Percentiles rank a stretch among this genome's conserved stretches.
phyloP scores from a whole-genome alignment of 2,888 invertebrate species.

The Ophion obscuratus region DNA sequence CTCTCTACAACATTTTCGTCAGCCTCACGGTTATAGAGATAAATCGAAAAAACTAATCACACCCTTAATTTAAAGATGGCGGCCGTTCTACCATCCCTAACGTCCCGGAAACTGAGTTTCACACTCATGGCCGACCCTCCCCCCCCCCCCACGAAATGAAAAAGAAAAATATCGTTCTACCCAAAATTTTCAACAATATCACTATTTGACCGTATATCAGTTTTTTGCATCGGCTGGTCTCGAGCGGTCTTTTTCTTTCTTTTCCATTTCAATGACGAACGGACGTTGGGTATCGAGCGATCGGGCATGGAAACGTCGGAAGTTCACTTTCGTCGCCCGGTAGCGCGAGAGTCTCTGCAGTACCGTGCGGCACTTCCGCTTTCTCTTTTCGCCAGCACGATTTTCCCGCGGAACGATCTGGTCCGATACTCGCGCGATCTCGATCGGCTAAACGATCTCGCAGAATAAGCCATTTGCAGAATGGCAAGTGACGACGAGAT shows the following conservation, averaged over 20 bases:
- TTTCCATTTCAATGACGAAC: not conserved
- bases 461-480: no score
- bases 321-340: constrained; percentile 44
- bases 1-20: no score
- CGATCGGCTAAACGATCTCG: not conserved
- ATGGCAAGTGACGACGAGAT: not conserved
- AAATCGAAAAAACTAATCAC: no score
- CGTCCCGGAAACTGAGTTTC: no score
- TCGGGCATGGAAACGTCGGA: constrained; percentile 40
- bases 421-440: constrained; percentile 4
- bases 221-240: constrained; percentile 21
- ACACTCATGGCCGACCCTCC: no score
- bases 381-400: not conserved
- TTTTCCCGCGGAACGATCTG: not conserved
- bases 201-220: not conserved
- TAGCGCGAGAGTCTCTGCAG: constrained; percentile 38
- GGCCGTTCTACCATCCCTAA: no score
- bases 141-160: no score
- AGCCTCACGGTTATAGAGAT: no score
- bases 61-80: no score
- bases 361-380: constrained; percentile 39
- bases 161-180: no score
- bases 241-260: not conserved
- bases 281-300: not conserved
- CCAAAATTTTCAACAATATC: no score